Evolutionary conservation across 2,888 invertebrate genomes (phyloP), one percentile per base, ranked within the genome.

Genomic region (Phengaris alcon): DNA sequence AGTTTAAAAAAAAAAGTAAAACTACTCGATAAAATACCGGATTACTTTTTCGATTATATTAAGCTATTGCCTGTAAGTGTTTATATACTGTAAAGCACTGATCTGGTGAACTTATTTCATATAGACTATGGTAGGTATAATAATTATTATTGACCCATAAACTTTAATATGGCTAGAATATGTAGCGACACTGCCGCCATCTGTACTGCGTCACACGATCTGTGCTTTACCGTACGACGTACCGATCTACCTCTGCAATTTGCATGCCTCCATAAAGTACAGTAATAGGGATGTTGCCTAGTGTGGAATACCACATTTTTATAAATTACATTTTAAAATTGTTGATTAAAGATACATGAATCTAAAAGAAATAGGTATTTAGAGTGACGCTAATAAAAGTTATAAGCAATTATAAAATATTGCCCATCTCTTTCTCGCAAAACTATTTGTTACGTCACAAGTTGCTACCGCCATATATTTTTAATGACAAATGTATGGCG

Each of bases 181-280:
- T 22, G 13, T 68, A 46, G 48, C 48, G 15, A 70, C 51, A 69
- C 48, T 76, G 73, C 22, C 22, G 1, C 74, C 75, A 51, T 68
- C 68, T 15, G 70, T 70, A 15, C 13, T 72, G 44, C 77, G 35
- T 44, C 64, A 44, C 64, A 35, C 80, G 82, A 82, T 79, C 81
- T 79, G 78, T 22, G 82, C 81, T 80, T 80, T 79, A 80, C 80
- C 84, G 81, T 84, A 82, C 82, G 81, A 83, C 80, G 81, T 86
- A 90, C 88, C 91, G 85, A 92, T 85, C 93, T 93, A 93, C 93
- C 93, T 93, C 93, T 86, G 87, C 82, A 80, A 78, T 76, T 76
- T 78, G 81, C 86, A 88, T 87, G 90, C 90, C 92, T 92, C 89
- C 88, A 87, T 86, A 82, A 83, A 72, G 83, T 86, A 86, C 87